Evolutionary conservation across 2,888 invertebrate genomes (phyloP).

Genomic region (Notodonta dromedarius): DNA sequence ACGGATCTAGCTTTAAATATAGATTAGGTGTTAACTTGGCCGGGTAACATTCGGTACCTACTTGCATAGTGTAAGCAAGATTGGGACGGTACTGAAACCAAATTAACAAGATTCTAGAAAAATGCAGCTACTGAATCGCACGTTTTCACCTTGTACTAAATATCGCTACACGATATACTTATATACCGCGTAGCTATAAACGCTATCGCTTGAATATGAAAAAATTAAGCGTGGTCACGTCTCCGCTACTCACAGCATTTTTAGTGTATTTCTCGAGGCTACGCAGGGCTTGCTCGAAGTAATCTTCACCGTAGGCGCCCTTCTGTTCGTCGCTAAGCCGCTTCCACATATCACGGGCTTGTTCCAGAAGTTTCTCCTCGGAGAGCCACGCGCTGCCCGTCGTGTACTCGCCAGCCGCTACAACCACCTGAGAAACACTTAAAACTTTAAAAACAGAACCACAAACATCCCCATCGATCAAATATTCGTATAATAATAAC

Average conservation of each 20-base stretch:
- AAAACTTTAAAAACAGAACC: conserved; percentile 10
- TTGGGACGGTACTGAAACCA: too few relatives aligned
- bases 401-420: conserved; percentile 93
- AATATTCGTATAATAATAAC: neutral
- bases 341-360: conserved; percentile 94
- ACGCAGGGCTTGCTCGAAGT: conserved; percentile 91
- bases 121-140: too few relatives aligned
- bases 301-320: conserved; percentile 91
- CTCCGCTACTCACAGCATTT: conserved; percentile 82
- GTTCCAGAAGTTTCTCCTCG: conserved; percentile 86
- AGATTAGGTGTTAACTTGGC: neutral
- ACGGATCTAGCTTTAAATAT: neutral
- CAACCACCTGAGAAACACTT: conserved; percentile 81
- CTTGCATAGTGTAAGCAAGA: too few relatives aligned
- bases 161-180: neutral
- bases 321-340: conserved; percentile 90
- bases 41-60: too few relatives aligned
- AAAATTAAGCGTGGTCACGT: conserved; percentile 51
- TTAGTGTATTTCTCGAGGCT: conserved; percentile 92
- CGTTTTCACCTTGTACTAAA: neutral
- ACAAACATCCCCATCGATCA: conserved; percentile 5
- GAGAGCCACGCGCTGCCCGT: conserved; percentile 92
- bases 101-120: too few relatives aligned
- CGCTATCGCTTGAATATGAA: conserved; percentile 18
- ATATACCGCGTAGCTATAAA: too few relatives aligned